A percentile compares a stretch with the other conserved stretches of the same genome.
phyloP scores from a whole-genome alignment of 1,140 invertebrate genomes.

The Notospermus geniculatus region DNA sequence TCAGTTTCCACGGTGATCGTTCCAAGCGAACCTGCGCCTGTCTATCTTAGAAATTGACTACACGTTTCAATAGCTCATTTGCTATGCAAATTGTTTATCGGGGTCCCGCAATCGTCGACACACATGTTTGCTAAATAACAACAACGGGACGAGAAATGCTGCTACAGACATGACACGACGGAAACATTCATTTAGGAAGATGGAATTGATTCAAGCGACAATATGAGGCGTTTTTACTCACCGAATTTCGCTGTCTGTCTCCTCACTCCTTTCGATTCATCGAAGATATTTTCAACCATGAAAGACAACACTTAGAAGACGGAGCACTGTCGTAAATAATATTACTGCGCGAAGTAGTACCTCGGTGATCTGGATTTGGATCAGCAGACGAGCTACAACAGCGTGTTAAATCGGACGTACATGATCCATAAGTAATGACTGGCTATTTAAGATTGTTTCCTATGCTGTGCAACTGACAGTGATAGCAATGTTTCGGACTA shows the following conservation, averaged over 20 bases:
- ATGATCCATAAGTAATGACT: no score
- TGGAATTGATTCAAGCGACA: not conserved
- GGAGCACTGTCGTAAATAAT: constrained; percentile 38
- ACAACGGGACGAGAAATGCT: not conserved
- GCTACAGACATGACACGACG: not conserved
- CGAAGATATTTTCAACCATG: constrained; percentile 15
- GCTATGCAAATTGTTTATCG: constrained; percentile 40
- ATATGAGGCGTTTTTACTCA: no score
- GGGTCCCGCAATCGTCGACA: constrained; percentile 10
- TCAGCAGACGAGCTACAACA: not conserved
- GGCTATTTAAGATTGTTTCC: no score
- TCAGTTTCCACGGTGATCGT: no score
- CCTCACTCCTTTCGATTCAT: no score
- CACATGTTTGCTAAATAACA: constrained; percentile 26
- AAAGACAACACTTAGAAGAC: constrained; percentile 38
- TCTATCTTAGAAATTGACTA: no score
- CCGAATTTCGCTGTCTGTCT: no score
- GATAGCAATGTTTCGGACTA: constrained; percentile 8
- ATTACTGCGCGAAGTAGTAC: constrained; percentile 29
- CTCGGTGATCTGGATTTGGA: not conserved
- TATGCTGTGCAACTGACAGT: no score
- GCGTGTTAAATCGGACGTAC: not conserved
- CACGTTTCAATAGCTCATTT: constrained; percentile 26
- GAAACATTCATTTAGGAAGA: not conserved
- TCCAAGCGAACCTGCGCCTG: no score